Evolutionary conservation across 2,797 vertebrate species (phyloP), one percentile per base, ranked within the genome.

Genomic region (Crenuchus spilurus): DNA sequence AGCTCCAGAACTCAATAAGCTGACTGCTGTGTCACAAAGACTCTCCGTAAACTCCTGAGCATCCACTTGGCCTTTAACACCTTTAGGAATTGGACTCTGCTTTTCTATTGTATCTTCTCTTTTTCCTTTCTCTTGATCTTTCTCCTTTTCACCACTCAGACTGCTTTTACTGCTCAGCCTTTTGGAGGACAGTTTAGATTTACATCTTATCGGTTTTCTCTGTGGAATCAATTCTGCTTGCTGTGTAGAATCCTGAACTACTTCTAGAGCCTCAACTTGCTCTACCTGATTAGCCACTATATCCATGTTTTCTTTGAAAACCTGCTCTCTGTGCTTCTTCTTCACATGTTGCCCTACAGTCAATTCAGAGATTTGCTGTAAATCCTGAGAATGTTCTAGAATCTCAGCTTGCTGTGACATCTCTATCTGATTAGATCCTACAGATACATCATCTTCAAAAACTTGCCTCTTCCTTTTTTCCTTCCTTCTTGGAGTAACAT

Each of bases 391-490:
- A n/a, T n/a, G n/a, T 22, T 61, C 24, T n/a, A 13, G 3, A 16
- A 31, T 57, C 37, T 70, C 39, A 10, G 33, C 8, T 35, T 35
- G 33, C 33, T 35, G 33, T 8, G 8, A 3, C 3, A 8, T 8
- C 33, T 4, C 3, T 35, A 8, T 35, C 2, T 31, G 11, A n/a
- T 7, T 18, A 0, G 6, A 14, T 16, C 3, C 28, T 16, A 30
- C 26, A 54, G 51, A 1, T 5, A 28, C 1, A 44, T 44, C 2
- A n/a, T 30, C 42, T 44, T 44, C 2, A 44, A 9, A 9, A 44
- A 16, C 16, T n/a, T 28, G 7, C 20, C 1, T 31, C n/a, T 62
- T 62, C 22, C 20, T 72, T 51, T 42, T 72, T 22, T 72, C 42
- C 58, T 54, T 72, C 18, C 64, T 72, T 6, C 0, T 52, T 64